Percentiles rank a stretch among this genome's conserved stretches.
Evolutionary conservation across 2,113 vertebrate genomes (phyloP).

Genomic region (Pagrus major): DNA sequence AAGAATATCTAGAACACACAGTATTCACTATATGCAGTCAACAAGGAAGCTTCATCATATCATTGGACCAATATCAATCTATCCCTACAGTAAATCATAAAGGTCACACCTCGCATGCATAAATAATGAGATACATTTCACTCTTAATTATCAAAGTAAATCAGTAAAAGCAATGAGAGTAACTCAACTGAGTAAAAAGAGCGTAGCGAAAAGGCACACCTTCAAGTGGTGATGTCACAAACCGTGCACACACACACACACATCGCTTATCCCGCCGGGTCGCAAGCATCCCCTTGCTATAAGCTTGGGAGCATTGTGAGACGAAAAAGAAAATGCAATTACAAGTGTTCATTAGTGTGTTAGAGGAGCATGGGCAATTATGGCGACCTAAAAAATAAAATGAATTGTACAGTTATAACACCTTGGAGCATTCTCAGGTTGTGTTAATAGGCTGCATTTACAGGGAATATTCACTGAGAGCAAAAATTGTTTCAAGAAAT

Average conservation of each 20-base stretch:
- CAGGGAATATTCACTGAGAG: background rate
- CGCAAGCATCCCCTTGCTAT: slow-evolving; percentile 31
- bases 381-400: fast-evolving
- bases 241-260: slow-evolving; percentile 24
- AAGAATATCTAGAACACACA: background rate
- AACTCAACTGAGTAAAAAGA: background rate
- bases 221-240: slow-evolving; percentile 5
- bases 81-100: background rate
- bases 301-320: slow-evolving; percentile 29
- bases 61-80: background rate
- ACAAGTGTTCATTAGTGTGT: slow-evolving; percentile 48
- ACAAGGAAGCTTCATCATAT: background rate
- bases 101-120: background rate
- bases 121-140: background rate
- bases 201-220: slow-evolving; percentile 39
- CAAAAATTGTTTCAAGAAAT: background rate
- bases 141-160: background rate
- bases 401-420: background rate
- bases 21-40: background rate
- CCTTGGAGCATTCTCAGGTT: background rate
- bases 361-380: slow-evolving; percentile 8
- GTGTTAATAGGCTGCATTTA: slow-evolving; percentile 32
- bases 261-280: slow-evolving; percentile 25
- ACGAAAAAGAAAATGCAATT: slow-evolving; percentile 45
- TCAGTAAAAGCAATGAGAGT: background rate